Conservation (phyloP, 2,113 vertebrate genomes). For the Motacilla alba region DNA sequence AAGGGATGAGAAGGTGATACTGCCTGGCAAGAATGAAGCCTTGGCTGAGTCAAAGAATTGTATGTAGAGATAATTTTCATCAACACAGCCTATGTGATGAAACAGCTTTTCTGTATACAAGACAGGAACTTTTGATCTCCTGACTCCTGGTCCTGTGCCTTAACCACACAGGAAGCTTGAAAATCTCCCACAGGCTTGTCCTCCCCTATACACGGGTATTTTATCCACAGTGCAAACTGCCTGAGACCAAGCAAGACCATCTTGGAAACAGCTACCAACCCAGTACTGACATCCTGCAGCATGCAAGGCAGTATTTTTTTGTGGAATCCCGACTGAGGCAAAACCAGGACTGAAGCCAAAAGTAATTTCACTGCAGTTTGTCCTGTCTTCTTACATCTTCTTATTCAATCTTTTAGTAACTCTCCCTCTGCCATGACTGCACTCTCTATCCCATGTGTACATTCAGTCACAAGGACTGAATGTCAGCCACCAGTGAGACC, state of each 20-base stretch:
- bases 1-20: background rate
- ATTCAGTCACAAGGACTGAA: background rate
- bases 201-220: fast-evolving
- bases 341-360: background rate
- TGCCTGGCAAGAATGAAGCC: background rate
- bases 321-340: background rate
- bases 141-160: slow-evolving; percentile 6
- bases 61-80: background rate
- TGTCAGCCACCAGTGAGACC: background rate
- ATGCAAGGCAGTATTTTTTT: background rate
- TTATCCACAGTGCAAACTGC: background rate
- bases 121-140: background rate
- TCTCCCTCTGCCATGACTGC: background rate
- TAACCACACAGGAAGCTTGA: slow-evolving; percentile 28
- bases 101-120: background rate
- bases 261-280: background rate
- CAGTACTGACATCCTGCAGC: background rate
- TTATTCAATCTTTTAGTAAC: background rate
- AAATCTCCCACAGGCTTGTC: background rate
- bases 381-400: background rate
- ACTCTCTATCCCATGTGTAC: too few relatives aligned
- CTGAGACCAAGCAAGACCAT: background rate
- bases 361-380: background rate
- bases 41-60: background rate
- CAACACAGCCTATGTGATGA: background rate